Evolutionary conservation across 2,113 vertebrate genomes (phyloP).

Genomic region (Vidua macroura): DNA sequence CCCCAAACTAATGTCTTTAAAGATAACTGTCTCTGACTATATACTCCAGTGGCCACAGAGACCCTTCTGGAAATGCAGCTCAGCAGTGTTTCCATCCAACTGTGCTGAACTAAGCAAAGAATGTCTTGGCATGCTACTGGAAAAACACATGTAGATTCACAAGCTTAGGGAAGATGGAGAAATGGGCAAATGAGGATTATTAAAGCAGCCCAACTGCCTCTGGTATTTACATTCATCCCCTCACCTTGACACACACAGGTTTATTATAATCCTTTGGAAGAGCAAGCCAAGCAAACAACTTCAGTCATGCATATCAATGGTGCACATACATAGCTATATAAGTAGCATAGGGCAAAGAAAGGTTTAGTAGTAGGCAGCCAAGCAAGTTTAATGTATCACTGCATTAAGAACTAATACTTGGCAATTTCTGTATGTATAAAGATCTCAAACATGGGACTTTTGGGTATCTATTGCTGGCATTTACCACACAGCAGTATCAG

Average conservation of each 20-base stretch:
- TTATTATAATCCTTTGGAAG: conserved; percentile 11
- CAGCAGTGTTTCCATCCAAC: not conserved
- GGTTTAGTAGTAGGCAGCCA: not conserved
- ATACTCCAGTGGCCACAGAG: not conserved
- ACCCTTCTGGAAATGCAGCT: not conserved
- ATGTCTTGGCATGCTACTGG: not conserved
- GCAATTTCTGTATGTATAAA: not conserved
- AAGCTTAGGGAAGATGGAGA: not conserved
- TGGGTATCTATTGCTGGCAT: not conserved
- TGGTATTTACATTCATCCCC: not conserved
- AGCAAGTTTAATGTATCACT: not conserved
- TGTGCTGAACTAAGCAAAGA: not conserved
- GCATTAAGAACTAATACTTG: not conserved
- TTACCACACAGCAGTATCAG: not conserved
- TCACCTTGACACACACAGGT: not conserved
- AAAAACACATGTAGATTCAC: not conserved
- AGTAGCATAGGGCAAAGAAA: not conserved
- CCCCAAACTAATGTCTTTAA: not conserved
- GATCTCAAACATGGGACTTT: not conserved
- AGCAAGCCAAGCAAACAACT: not conserved
- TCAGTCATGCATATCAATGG: not conserved
- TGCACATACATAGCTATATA: not conserved
- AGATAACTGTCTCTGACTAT: not conserved
- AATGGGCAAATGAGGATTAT: not conserved
- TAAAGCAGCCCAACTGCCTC: not conserved